Evolutionary conservation across 1,140 invertebrate genomes (phyloP), one percentile per base, ranked within the genome.

Genomic region (Listronotus oregonensis): DNA sequence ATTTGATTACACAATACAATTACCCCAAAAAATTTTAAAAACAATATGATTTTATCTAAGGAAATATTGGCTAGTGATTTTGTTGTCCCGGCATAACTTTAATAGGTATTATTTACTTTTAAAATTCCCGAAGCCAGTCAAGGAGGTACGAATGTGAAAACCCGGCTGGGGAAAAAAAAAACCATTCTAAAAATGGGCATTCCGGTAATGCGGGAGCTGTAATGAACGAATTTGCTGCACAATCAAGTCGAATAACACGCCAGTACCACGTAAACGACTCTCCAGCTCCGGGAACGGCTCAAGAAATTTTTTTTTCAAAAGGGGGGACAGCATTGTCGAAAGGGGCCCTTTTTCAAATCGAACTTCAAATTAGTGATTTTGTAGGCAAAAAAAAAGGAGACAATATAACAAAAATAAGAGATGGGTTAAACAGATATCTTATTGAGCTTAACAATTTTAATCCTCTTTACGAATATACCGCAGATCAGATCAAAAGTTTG

Each of bases 181-280:
- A 73, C 73, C 12, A 70, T 70, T 3, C 49, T 71, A 56, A 74
- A 73, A 67, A 44, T 68, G 3, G 73, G 73, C 4, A 68, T 74
- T 11, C 62, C 71, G 10, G 73, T 74, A 6, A 51, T 74, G 58
- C 73, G 0, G 69, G 71, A n/a, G 69, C 61, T n/a, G 52, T 72
- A 8, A 42, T 73, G 44, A 66, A 67, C 10, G 59, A 70, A 60
- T 21, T 69, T 17, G 15, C 58, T 8, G 31, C 42, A 8, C 68
- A 65, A 46, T 34, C 65, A 15, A 69, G 34, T 42, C 55, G 32
- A 52, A 60, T 58, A 32, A 49, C 57, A 6, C 42, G 14, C 10
- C 32, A 54, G 34, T 43, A 42, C 37, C 15, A 57, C 6, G 12
- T 39, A 43, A 31, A 15, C 17, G 12, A 15, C 17, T 34, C 9